Evolutionary conservation across 2,797 vertebrate species (phyloP).

Genomic region (Eulemur rubriventer): DNA sequence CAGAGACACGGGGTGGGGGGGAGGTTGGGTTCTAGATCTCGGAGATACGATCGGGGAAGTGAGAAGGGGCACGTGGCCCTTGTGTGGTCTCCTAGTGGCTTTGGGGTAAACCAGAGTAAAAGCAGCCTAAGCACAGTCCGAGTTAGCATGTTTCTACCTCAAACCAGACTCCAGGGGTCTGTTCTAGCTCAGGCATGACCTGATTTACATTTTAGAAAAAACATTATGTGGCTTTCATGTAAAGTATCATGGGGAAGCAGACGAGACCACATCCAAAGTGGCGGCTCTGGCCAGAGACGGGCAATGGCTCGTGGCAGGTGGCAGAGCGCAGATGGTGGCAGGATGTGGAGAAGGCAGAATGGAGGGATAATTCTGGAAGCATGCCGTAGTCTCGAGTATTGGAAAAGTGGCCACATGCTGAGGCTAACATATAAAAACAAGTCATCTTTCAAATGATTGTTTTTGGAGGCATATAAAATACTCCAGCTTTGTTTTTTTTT

Average conservation of each 20-base stretch:
- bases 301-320: rapidly evolving
- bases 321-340: rapidly evolving
- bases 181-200: background rate
- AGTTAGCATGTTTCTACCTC: background rate
- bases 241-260: rapidly evolving
- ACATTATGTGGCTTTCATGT: rapidly evolving
- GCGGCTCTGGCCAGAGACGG: rapidly evolving
- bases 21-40: rapidly evolving
- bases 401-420: background rate
- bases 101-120: background rate
- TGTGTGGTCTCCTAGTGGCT: background rate
- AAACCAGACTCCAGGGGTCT: rapidly evolving
- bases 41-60: background rate
- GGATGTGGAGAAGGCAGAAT: rapidly evolving
- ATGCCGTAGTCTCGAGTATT: rapidly evolving
- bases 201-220: background rate
- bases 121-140: background rate
- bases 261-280: too few relatives aligned
- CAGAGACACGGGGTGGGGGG: rapidly evolving
- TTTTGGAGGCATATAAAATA: background rate
- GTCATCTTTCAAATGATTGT: background rate
- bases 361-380: rapidly evolving
- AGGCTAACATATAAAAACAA: background rate
- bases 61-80: rapidly evolving
- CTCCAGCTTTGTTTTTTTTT: background rate